Conservation (phyloP, 1,140 invertebrate species). For the Hormaphis cornu region DNA sequence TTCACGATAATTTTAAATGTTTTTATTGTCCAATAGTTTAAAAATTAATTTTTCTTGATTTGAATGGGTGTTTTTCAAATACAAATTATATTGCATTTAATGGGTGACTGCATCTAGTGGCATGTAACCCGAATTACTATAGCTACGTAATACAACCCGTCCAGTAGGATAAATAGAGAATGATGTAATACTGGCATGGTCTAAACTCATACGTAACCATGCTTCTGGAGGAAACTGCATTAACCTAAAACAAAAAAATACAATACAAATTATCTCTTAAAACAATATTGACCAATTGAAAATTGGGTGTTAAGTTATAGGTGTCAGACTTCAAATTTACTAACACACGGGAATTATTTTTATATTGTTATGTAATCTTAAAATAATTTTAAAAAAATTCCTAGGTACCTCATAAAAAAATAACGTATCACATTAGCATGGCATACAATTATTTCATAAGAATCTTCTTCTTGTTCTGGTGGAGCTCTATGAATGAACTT, state of each 20-base stretch:
- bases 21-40: no score
- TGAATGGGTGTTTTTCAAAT: no score
- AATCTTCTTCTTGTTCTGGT: constrained; percentile 67
- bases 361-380: no score
- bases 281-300: background rate
- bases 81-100: background rate
- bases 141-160: constrained; percentile 62
- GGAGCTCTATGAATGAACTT: constrained; percentile 86
- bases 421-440: constrained; percentile 98
- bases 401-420: constrained; percentile 83
- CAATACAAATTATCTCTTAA: constrained; percentile 29
- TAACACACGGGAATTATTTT: no score
- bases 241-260: constrained; percentile 55
- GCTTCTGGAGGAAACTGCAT: constrained; percentile 95
- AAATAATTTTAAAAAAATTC: background rate
- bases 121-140: constrained; percentile 88
- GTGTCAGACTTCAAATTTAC: no score
- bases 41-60: no score
- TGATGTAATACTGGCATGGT: constrained; percentile 90
- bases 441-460: constrained; percentile 87
- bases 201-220: constrained; percentile 84
- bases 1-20: no score
- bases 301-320: no score
- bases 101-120: constrained; percentile 58
- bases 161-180: constrained; percentile 76